Conservation (phyloP, 1,140 invertebrate genomes). For the Hesperophylax magnus region DNA sequence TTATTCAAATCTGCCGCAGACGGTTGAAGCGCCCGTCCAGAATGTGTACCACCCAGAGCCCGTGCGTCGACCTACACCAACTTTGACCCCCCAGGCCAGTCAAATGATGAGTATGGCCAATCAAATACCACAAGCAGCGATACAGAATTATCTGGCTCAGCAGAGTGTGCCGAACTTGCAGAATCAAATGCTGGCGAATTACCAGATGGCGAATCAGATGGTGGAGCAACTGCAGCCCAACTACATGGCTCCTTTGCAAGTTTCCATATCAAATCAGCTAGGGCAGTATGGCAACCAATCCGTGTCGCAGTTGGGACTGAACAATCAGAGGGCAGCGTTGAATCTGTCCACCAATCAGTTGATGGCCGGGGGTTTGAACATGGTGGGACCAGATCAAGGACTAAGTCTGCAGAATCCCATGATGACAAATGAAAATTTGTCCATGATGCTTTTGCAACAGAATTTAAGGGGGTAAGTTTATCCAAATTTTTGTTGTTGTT, state of each 20-base stretch:
- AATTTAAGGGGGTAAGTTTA: constrained; percentile 68
- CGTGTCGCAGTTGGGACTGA: constrained; percentile 36
- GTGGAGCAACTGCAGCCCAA: constrained; percentile 48
- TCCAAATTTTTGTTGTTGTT: background rate
- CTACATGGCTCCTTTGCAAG: constrained; percentile 54
- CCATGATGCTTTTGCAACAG: constrained; percentile 68
- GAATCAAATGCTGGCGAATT: constrained; percentile 49
- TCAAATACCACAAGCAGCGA: constrained; percentile 49
- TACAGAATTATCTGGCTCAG: constrained; percentile 51
- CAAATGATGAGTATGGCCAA: constrained; percentile 46
- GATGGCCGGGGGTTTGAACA: constrained; percentile 55
- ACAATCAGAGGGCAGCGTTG: constrained; percentile 50
- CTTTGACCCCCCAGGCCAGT: constrained; percentile 49
- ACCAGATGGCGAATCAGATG: constrained; percentile 49
- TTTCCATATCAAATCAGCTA: constrained; percentile 52
- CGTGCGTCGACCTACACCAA: constrained; percentile 46
- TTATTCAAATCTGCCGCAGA: constrained; percentile 8
- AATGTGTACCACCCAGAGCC: constrained; percentile 26
- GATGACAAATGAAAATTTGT: constrained; percentile 66
- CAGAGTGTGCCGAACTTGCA: constrained; percentile 47
- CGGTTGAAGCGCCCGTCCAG: background rate
- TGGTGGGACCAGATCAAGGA: constrained; percentile 59
- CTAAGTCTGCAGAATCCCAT: constrained; percentile 62
- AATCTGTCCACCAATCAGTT: constrained; percentile 58
- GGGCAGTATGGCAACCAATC: constrained; percentile 43